Conservation (phyloP, 2,797 vertebrate genomes). For the Sarcophilus harrisii region DNA sequence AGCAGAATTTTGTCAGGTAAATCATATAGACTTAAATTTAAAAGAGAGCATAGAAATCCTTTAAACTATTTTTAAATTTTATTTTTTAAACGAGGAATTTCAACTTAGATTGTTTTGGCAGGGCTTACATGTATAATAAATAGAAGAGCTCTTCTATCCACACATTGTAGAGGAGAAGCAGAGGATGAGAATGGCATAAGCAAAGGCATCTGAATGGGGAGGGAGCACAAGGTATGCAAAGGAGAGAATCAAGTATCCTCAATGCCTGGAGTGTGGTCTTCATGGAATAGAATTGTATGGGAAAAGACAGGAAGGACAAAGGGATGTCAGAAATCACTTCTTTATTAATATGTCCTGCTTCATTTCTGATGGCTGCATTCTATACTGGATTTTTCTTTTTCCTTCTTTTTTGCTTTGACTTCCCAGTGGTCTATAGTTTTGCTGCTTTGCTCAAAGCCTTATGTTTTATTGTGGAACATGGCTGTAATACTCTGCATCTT, state of each 20-base stretch:
- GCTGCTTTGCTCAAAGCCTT: background rate
- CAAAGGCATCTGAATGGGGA: background rate
- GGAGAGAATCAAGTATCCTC: background rate
- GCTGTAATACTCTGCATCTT: background rate
- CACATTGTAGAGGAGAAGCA: background rate
- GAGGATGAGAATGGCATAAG: background rate
- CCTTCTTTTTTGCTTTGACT: background rate
- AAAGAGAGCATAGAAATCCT: background rate
- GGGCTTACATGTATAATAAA: background rate
- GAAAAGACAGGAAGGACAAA: background rate
- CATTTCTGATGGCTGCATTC: background rate
- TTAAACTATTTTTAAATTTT: background rate
- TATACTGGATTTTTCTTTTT: background rate
- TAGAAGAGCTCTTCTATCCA: background rate
- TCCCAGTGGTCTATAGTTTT: background rate
- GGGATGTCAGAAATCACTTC: background rate
- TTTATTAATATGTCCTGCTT: background rate
- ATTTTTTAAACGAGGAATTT: background rate
- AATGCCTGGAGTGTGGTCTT: background rate
- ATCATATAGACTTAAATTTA: background rate
- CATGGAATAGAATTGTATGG: background rate
- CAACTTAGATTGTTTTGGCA: background rate
- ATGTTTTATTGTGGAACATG: background rate
- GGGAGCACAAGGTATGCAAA: background rate
- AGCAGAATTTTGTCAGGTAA: background rate